These are phyloP conservation scores for Sinonovacula constricta DNA, from an alignment of 1,140 invertebrate species.

Conservation along the genomic window DNA sequence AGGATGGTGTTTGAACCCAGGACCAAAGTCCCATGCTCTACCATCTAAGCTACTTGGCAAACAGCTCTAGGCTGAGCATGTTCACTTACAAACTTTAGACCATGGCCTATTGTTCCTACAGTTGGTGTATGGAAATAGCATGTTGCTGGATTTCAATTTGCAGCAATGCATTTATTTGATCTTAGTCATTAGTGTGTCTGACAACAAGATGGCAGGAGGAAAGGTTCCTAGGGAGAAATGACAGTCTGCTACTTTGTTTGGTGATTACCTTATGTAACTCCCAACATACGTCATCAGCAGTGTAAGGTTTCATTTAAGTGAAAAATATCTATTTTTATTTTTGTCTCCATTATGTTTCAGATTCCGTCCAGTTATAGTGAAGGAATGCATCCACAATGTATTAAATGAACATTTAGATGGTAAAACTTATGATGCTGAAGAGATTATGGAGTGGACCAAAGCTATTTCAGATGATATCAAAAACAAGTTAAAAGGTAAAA, in stretches of 20 bases:
- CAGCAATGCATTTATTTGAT: neutral
- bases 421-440: conserved; percentile 44
- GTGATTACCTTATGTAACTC: neutral
- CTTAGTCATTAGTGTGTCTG: neutral
- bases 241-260: neutral
- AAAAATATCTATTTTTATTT: neutral
- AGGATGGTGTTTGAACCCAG: too few relatives aligned
- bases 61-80: too few relatives aligned
- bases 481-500: conserved; percentile 39
- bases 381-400: conserved; percentile 49
- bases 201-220: neutral
- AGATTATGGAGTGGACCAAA: conserved; percentile 53
- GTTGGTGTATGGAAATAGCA: too few relatives aligned
- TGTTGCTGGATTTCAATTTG: too few relatives aligned
- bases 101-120: too few relatives aligned
- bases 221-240: neutral
- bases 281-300: neutral
- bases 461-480: conserved; percentile 47
- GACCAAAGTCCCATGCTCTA: too few relatives aligned
- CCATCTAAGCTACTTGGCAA: too few relatives aligned
- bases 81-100: too few relatives aligned
- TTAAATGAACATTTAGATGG: conserved; percentile 48
- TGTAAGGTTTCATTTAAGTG: neutral
- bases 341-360: conserved; percentile 10
- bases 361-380: conserved; percentile 47